phyloP scores from a whole-genome alignment of 2,888 invertebrate genomes.

The Sipha maydis region DNA sequence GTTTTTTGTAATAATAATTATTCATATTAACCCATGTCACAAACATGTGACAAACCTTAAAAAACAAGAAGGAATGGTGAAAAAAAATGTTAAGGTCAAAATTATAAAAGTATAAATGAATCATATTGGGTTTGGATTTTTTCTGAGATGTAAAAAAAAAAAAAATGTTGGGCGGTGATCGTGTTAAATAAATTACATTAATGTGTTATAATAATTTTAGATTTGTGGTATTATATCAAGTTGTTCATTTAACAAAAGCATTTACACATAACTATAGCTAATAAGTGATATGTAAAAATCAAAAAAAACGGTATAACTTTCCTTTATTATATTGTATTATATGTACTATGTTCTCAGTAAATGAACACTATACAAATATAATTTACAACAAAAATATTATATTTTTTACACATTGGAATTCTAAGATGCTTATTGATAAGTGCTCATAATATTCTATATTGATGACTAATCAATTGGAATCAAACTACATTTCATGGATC shows the following conservation, averaged over 20 bases:
- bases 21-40: too few species aligned
- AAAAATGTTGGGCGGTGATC: too few species aligned
- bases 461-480: conserved; percentile 45
- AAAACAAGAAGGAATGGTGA: too few species aligned
- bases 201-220: background rate
- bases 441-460: conserved; percentile 32
- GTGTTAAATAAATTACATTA: conserved; percentile 1
- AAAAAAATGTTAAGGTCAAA: too few species aligned
- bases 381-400: conserved; percentile 52
- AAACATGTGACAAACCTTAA: too few species aligned
- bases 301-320: background rate
- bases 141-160: too few species aligned
- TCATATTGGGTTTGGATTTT: too few species aligned
- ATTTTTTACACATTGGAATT: conserved; percentile 54
- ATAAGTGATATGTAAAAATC: background rate
- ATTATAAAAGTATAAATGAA: too few species aligned
- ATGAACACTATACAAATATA: conserved; percentile 48
- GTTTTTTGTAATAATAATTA: too few species aligned
- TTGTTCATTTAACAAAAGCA: background rate
- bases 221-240: background rate
- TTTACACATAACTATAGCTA: background rate
- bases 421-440: conserved; percentile 22
- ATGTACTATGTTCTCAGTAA: background rate
- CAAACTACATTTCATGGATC: conserved; percentile 24
- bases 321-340: background rate